Conservation (phyloP, 1,140 invertebrate species). For the Drosophila pruinosa region DNA sequence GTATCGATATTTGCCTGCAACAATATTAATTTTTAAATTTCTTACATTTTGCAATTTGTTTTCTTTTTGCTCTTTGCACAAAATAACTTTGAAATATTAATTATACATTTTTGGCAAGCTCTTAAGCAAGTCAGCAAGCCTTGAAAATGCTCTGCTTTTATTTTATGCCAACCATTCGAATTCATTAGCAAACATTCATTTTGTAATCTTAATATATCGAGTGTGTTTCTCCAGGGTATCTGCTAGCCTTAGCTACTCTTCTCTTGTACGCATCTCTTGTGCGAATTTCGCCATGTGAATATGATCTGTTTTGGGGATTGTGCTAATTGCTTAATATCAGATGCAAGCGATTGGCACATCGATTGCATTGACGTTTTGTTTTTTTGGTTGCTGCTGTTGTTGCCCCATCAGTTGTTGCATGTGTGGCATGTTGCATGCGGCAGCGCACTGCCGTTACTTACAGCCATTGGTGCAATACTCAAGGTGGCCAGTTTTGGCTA, state of each 20-base stretch:
- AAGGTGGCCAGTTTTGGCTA: conserved; percentile 38
- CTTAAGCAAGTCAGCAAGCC: not conserved
- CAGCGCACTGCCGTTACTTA: conserved; percentile 30
- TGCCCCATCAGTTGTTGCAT: conserved; percentile 25
- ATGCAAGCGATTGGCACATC: conserved; percentile 45
- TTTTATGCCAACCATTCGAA: not conserved
- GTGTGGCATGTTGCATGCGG: conserved; percentile 23
- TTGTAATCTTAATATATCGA: too few relatives aligned
- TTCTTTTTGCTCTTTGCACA: too few relatives aligned
- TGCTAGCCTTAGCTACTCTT: not conserved
- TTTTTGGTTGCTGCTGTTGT: not conserved
- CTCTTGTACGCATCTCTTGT: not conserved
- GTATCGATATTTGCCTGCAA: too few relatives aligned
- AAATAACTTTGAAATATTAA: not conserved
- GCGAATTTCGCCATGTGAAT: not conserved
- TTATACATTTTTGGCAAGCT: too few relatives aligned
- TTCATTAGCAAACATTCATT: too few relatives aligned
- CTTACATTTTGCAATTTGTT: not conserved
- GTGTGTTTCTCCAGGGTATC: too few relatives aligned
- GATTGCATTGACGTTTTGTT: conserved; percentile 49
- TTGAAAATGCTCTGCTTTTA: too few relatives aligned
- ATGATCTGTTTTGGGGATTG: conserved; percentile 38
- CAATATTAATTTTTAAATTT: not conserved
- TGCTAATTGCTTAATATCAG: conserved; percentile 51
- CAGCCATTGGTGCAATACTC: conserved; percentile 40